Evolutionary conservation across 23 tunicate genomes (phyloP).

Genomic region (Trididemnum clinides): DNA sequence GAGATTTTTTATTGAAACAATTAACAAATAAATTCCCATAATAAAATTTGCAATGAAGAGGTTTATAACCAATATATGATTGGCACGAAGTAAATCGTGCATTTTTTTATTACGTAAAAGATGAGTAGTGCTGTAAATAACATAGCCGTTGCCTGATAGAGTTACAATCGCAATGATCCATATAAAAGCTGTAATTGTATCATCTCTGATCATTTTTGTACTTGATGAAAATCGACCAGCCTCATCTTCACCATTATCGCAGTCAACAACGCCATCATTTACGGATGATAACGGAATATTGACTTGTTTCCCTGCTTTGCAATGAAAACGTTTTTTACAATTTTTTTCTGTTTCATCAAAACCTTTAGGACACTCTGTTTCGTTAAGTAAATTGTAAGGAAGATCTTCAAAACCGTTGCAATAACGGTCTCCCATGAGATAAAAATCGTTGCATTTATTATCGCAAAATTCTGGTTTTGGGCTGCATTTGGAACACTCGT

Average conservation of each 20-base stretch:
- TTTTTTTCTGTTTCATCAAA: neutral
- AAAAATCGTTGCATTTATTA: neutral
- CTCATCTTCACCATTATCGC: slow-evolving; percentile 62
- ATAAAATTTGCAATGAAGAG: slow-evolving; percentile 62
- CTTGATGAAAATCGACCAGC: slow-evolving; percentile 59
- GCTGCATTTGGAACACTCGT: neutral
- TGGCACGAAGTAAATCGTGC: neutral
- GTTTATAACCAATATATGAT: slow-evolving; percentile 60
- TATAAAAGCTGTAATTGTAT: slow-evolving; percentile 1
- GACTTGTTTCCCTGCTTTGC: slow-evolving; percentile 6
- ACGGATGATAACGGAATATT: neutral
- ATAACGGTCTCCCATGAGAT: slow-evolving; percentile 3
- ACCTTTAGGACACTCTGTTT: neutral
- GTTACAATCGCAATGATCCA: slow-evolving; percentile 66
- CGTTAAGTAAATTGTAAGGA: neutral
- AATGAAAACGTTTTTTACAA: neutral
- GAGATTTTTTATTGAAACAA: slow-evolving; percentile 31
- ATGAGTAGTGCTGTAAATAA: slow-evolving; percentile 15
- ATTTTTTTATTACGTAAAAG: neutral
- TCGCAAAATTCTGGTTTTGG: neutral
- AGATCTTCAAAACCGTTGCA: neutral
- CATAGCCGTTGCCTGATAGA: slow-evolving; percentile 50
- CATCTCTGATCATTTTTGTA: slow-evolving; percentile 42
- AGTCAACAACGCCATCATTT: slow-evolving; percentile 61
- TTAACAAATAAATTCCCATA: slow-evolving; percentile 70